Conservation (phyloP, 2,888 invertebrate genomes). For the Corbicula japonica region DNA sequence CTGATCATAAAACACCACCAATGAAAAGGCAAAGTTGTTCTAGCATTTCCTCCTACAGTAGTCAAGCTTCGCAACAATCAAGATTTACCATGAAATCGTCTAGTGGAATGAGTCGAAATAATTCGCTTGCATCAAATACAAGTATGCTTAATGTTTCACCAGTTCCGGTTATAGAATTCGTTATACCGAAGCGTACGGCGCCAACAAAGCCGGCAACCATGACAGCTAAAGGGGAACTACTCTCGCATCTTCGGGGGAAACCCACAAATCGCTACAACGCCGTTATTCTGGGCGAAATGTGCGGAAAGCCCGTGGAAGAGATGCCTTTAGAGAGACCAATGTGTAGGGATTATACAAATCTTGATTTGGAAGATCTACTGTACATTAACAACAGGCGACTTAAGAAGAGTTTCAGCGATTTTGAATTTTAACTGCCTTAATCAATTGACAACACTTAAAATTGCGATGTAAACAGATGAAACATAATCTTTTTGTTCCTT, state of each 20-base stretch:
- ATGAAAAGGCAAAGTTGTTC: too few species aligned
- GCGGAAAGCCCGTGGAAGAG: background rate
- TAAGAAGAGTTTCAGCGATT: background rate
- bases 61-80: too few species aligned
- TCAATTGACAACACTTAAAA: background rate
- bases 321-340: constrained; percentile 12
- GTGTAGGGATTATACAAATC: background rate
- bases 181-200: constrained; percentile 1
- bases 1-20: too few species aligned
- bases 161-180: background rate
- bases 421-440: background rate
- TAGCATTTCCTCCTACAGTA: too few species aligned
- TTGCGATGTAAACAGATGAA: background rate
- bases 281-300: constrained; percentile 19
- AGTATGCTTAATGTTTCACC: too few species aligned
- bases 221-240: constrained; percentile 6
- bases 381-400: background rate
- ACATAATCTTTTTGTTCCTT: background rate
- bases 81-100: too few species aligned
- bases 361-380: background rate
- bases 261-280: constrained; percentile 4
- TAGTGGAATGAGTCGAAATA: too few species aligned
- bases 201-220: constrained; percentile 1
- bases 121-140: too few species aligned
- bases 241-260: background rate